phyloP scores from a whole-genome alignment of 2,888 invertebrate genomes.

The Sycophila texana region DNA sequence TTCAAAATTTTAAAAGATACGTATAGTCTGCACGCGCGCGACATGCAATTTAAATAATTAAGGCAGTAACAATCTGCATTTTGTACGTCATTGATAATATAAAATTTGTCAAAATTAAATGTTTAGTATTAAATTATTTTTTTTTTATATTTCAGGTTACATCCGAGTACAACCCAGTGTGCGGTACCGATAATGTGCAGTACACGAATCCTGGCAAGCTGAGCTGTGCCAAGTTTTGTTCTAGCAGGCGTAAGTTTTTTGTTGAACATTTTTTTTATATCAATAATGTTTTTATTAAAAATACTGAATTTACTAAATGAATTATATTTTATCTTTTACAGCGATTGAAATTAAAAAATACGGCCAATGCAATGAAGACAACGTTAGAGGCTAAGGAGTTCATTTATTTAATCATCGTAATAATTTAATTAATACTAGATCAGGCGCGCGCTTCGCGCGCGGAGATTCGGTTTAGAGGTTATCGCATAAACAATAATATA shows the following conservation, averaged over 20 bases:
- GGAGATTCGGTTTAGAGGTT: no score
- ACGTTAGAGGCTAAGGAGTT: slow-evolving; percentile 25
- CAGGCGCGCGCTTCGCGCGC: no score
- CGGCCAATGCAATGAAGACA: slow-evolving; percentile 7
- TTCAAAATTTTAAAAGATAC: neutral
- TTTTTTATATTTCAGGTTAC: slow-evolving; percentile 59
- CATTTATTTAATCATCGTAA: no score
- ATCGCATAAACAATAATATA: no score
- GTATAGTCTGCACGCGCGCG: neutral
- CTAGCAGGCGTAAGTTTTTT: slow-evolving; percentile 62
- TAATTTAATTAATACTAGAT: no score
- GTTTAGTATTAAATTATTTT: neutral
- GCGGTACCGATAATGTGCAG: slow-evolving; percentile 62
- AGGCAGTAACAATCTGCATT: no score
- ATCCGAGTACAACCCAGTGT: slow-evolving; percentile 68
- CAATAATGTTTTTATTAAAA: neutral
- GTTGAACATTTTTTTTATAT: neutral
- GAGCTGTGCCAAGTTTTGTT: slow-evolving; percentile 64
- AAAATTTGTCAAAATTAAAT: neutral
- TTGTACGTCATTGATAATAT: neutral
- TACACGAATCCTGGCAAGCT: slow-evolving; percentile 66
- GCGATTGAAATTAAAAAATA: slow-evolving; percentile 7
- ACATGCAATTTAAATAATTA: neutral
- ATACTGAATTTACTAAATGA: neutral
- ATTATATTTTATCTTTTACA: neutral